Percentiles rank a stretch among this genome's conserved stretches.
These are phyloP conservation scores for Tachycineta bicolor DNA, from an alignment of 2,113 vertebrate species.

Conservation along the genomic window DNA sequence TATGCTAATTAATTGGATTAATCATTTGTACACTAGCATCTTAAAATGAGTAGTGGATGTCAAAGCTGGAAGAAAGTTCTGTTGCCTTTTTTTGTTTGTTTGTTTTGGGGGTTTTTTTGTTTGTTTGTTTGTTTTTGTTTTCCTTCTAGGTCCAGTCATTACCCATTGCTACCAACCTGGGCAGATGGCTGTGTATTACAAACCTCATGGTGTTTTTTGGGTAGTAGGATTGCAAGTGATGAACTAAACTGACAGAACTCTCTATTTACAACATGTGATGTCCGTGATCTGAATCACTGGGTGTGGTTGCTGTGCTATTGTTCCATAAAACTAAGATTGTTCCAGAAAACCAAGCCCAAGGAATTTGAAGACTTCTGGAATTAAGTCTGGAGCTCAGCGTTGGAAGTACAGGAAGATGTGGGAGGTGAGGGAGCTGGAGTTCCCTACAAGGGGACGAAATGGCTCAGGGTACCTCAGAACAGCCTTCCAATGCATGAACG, in stretches of 20 bases:
- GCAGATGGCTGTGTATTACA: neutral
- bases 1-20: conserved; percentile 6
- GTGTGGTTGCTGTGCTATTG: neutral
- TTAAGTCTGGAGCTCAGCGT: neutral
- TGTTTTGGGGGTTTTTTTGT: too few relatives aligned
- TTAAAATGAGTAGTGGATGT: neutral
- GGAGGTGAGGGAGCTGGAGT: neutral
- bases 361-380: neutral
- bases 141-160: neutral
- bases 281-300: neutral
- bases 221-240: neutral
- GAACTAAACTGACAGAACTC: neutral
- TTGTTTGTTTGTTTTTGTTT: too few relatives aligned
- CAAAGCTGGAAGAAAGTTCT: neutral
- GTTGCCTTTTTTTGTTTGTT: neutral
- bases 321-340: neutral
- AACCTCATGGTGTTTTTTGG: neutral
- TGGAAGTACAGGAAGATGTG: neutral
- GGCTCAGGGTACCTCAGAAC: neutral
- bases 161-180: neutral
- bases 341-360: neutral
- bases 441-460: neutral
- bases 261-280: neutral
- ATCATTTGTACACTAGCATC: neutral
- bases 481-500: neutral